Conservation (phyloP, 1,140 invertebrate species). For the Ridgeia piscesae region DNA sequence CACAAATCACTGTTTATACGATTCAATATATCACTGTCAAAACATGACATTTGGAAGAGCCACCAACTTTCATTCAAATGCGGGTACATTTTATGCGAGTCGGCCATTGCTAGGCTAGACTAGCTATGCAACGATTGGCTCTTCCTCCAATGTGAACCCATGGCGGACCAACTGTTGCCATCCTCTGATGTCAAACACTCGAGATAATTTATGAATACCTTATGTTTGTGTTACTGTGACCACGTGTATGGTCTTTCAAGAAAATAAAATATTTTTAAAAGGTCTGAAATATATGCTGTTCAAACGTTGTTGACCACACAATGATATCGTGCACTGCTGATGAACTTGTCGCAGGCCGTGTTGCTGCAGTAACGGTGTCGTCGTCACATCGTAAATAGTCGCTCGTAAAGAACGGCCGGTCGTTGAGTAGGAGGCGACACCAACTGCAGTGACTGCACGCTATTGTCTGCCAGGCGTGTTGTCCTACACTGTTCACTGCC, state of each 20-base stretch:
- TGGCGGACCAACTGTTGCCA: neutral
- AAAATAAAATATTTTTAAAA: neutral
- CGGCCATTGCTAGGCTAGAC: neutral
- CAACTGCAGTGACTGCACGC: neutral
- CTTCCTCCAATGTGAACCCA: neutral
- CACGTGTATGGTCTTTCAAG: neutral
- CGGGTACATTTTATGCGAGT: neutral
- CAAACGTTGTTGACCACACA: neutral
- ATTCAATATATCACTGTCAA: neutral
- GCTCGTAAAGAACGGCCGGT: too few species aligned
- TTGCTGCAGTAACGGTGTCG: neutral
- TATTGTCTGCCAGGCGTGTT: neutral
- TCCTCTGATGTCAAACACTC: neutral
- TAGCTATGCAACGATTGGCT: neutral
- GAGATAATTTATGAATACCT: slow-evolving; percentile 6
- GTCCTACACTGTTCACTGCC: neutral
- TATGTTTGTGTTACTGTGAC: neutral
- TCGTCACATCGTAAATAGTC: neutral
- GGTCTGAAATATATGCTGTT: neutral
- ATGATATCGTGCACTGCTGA: neutral
- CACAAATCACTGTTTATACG: neutral
- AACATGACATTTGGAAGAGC: neutral
- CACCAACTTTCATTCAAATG: neutral
- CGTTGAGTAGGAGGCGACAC: neutral
- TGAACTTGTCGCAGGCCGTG: neutral